Conservation (phyloP, 2,113 vertebrate genomes). For the Sceloporus tristichus region DNA sequence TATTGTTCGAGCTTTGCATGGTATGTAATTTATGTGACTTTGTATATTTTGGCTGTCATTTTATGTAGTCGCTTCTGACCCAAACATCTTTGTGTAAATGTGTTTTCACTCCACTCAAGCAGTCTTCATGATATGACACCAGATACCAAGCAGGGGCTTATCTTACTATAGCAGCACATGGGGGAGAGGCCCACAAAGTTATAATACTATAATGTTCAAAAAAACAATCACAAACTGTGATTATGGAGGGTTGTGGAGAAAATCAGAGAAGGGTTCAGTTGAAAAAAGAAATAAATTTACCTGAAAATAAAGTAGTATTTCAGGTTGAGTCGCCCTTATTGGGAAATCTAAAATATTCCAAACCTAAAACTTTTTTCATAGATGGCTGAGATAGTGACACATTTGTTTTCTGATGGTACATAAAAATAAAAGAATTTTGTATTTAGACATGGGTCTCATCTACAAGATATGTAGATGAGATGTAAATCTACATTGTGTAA, state of each 20-base stretch:
- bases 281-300: too few species aligned
- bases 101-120: constrained; percentile 26
- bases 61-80: not conserved
- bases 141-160: not conserved
- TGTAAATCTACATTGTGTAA: too few species aligned
- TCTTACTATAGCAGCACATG: not conserved
- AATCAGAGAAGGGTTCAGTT: not conserved
- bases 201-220: not conserved
- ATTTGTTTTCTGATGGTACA: too few species aligned
- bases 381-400: too few species aligned
- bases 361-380: too few species aligned
- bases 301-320: not conserved
- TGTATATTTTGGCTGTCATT: constrained; percentile 16
- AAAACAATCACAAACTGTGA: not conserved
- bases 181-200: not conserved
- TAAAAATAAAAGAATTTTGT: too few species aligned
- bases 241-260: not conserved
- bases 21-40: constrained; percentile 80
- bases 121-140: too few species aligned
- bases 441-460: too few species aligned
- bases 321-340: too few species aligned
- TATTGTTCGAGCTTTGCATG: constrained; percentile 94
- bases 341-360: too few species aligned
- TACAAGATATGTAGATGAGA: too few species aligned
- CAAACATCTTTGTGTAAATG: constrained; percentile 23